Conservation (phyloP, 1,140 invertebrate species). For the Halictus rubicundus region DNA sequence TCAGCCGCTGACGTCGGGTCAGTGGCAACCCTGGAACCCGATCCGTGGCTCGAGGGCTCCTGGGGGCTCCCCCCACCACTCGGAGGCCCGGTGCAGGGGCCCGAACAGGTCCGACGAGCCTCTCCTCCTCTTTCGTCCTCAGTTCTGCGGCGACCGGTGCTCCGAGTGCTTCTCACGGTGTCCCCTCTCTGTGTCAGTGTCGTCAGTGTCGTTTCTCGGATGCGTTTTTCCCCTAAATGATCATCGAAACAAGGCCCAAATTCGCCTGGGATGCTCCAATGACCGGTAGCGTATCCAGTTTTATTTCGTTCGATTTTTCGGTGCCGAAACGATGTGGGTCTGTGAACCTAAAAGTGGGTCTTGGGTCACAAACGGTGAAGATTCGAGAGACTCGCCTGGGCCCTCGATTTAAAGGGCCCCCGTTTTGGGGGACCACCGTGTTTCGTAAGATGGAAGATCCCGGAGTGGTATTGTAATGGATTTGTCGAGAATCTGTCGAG, state of each 20-base stretch:
- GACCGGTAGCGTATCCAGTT: neutral
- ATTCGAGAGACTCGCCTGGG: neutral
- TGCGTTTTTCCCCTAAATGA: neutral
- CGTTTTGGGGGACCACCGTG: no score
- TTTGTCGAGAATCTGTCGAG: no score
- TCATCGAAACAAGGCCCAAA: neutral
- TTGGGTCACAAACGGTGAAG: neutral
- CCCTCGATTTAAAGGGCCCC: no score
- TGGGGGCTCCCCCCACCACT: slow-evolving; percentile 49
- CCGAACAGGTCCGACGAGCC: slow-evolving; percentile 38
- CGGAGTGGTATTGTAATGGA: no score
- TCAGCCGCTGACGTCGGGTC: slow-evolving; percentile 37
- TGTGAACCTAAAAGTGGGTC: no score
- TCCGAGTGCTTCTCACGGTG: neutral
- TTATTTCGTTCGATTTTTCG: no score
- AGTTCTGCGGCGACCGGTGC: slow-evolving; percentile 52
- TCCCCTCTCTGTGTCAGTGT: neutral
- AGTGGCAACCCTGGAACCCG: slow-evolving; percentile 25
- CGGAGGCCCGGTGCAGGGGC: slow-evolving; percentile 39
- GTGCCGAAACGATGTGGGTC: no score
- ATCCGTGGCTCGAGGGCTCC: slow-evolving; percentile 48
- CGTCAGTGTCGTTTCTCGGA: neutral
- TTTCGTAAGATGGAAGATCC: no score
- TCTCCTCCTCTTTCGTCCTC: slow-evolving; percentile 35
- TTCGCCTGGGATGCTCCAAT: neutral